Evolutionary conservation across 2,113 vertebrate genomes (phyloP).

Genomic region (Nibea coibor): DNA sequence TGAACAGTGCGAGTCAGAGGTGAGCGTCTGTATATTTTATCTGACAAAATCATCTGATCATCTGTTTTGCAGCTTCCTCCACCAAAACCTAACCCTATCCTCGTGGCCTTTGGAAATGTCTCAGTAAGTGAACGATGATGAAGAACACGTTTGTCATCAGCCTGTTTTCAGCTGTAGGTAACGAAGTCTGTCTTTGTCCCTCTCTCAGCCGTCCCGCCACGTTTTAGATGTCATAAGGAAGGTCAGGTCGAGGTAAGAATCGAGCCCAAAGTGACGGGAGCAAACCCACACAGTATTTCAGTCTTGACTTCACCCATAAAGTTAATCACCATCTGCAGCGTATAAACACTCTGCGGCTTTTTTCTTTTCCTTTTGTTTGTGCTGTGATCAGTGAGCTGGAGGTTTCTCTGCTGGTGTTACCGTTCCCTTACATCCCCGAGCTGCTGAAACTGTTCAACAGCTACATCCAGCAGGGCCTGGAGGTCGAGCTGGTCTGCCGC

Average conservation of each 20-base stretch:
- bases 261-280: neutral
- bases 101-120: slow-evolving; percentile 90
- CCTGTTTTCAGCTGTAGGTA: neutral
- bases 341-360: neutral
- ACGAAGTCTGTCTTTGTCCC: neutral
- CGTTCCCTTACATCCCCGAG: slow-evolving; percentile 93
- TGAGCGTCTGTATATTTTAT: neutral
- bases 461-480: slow-evolving; percentile 87
- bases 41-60: neutral
- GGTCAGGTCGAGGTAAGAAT: slow-evolving; percentile 92
- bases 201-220: slow-evolving; percentile 88
- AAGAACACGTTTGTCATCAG: neutral
- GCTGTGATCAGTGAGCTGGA: slow-evolving; percentile 89
- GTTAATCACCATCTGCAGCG: neutral
- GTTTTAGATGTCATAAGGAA: slow-evolving; percentile 95
- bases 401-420: slow-evolving; percentile 93
- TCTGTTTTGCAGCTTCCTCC: slow-evolving; percentile 87
- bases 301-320: neutral
- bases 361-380: neutral
- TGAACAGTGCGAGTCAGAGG: neutral
- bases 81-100: slow-evolving; percentile 88
- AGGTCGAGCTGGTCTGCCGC: slow-evolving; percentile 93
- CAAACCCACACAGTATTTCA: neutral
- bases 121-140: slow-evolving; percentile 85
- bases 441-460: slow-evolving; percentile 89